Evolutionary conservation across 1,140 invertebrate genomes (phyloP).

Genomic region (Papilio aristodemus): DNA sequence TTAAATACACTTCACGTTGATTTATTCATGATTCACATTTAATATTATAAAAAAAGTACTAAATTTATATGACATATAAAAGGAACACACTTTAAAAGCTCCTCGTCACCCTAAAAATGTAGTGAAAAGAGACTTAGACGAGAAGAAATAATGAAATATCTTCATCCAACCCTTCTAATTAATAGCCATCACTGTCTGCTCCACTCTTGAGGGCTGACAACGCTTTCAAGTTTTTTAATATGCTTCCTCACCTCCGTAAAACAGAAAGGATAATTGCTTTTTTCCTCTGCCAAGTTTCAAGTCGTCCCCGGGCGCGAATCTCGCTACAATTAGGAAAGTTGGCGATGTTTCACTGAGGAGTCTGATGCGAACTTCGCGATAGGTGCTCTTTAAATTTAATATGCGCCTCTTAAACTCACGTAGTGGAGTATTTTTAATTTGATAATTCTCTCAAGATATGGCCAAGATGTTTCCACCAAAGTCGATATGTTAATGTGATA

Average conservation of each 20-base stretch:
- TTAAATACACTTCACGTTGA: too few species aligned
- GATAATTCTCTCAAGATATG: not conserved
- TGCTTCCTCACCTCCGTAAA: constrained; percentile 77
- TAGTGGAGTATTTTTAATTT: constrained; percentile 9
- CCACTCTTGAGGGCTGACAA: constrained; percentile 73
- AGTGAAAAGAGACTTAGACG: constrained; percentile 48
- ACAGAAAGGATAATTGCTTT: constrained; percentile 77
- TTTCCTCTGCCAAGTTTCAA: constrained; percentile 65
- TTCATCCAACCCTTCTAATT: constrained; percentile 78
- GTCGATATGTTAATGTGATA: not conserved
- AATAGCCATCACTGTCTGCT: constrained; percentile 78
- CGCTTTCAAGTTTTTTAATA: constrained; percentile 79
- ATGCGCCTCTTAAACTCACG: not conserved
- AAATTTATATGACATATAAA: not conserved
- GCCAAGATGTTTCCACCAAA: constrained; percentile 7
- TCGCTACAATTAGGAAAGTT: constrained; percentile 72
- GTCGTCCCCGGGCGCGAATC: constrained; percentile 57
- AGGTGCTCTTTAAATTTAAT: constrained; percentile 3
- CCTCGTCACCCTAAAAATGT: constrained; percentile 39
- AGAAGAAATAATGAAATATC: constrained; percentile 74
- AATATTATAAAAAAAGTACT: not conserved
- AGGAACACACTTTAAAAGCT: constrained; percentile 5
- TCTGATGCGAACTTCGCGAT: constrained; percentile 32
- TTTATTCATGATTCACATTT: not conserved
- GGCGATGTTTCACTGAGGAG: constrained; percentile 53